A percentile compares a stretch with the other conserved stretches of the same genome.
Evolutionary conservation across 2,888 invertebrate genomes (phyloP).

Genomic region (Tetragnatha montana): DNA sequence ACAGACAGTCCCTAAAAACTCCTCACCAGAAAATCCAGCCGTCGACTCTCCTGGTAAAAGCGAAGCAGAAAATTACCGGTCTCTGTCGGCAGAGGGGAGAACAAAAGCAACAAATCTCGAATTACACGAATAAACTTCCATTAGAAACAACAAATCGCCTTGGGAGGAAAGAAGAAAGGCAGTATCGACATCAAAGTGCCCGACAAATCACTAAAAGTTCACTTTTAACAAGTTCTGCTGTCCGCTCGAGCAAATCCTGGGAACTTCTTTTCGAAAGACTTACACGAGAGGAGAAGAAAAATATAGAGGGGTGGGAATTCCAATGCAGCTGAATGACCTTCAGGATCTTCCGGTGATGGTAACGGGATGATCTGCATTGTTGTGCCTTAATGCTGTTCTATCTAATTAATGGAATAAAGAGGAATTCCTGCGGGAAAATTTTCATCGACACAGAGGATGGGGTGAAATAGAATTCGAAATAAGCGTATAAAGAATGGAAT

Average conservation of each 20-base stretch:
- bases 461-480: no score
- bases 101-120: neutral
- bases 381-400: no score
- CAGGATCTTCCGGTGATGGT: neutral
- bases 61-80: neutral
- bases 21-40: neutral
- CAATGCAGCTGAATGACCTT: neutral
- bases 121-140: conserved; percentile 1
- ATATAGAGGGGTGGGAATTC: neutral
- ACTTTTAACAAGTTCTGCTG: neutral
- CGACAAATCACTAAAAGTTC: neutral
- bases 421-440: no score
- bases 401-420: no score
- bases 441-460: no score
- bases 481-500: no score
- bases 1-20: neutral
- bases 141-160: neutral
- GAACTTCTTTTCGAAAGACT: neutral
- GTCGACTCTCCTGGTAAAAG: neutral
- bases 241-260: neutral
- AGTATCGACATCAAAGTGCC: neutral
- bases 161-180: neutral
- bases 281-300: neutral
- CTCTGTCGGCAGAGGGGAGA: neutral
- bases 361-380: no score